Base-by-base conservation (phyloP, 2,888 invertebrate genomes). In the Drosophila tripunctata region DNA sequence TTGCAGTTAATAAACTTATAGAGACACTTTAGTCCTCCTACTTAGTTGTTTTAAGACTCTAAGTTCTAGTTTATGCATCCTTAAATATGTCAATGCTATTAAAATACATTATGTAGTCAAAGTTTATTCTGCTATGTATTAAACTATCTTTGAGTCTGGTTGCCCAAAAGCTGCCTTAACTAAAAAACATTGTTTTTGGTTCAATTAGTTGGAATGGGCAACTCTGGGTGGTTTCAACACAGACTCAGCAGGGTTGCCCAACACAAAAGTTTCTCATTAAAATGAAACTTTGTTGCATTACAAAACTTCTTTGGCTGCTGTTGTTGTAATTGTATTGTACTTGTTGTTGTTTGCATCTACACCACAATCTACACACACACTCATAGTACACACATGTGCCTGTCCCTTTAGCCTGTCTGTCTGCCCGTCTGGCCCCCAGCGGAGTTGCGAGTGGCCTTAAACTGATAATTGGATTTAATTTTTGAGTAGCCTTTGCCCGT, bases 401-500 rank as follows among this genome's bases (percentile, higher is more conserved):
- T 22, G 47, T 47, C 27, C 10, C 10, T 27, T 10, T 27, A 10
- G 3, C 2, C 27, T 27, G 27, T 27, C 27, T 27, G 19, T 36
- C 21, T 21, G 50, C 27, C 45, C 57, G 43, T 22, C 43, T 69
- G 44, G 60, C 24, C 45, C 82, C 74, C 67, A 66, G 41, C 61
- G 76, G 67, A 74, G 63, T 33, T 66, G 69, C 78, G 80, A 81
- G 69, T 84, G 81, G 81, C 73, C 78, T 82, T 84, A 78, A 78
- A 79, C 87, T 87, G 84, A 84, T 84, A 84, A 84, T 87, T 87
- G 87, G 82, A 84, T 84, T 84, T 87, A 87, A 84, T 87, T 84
- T 87, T 87, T 82, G 85, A 87, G 70, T 67, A 82, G 67, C 51
- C 70, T 36, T 6, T 36, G 48, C 38, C 27, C 30, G n/a, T 51